phyloP scores from a whole-genome alignment of 2,113 vertebrate genomes.

The Ranitomeya imitator region DNA sequence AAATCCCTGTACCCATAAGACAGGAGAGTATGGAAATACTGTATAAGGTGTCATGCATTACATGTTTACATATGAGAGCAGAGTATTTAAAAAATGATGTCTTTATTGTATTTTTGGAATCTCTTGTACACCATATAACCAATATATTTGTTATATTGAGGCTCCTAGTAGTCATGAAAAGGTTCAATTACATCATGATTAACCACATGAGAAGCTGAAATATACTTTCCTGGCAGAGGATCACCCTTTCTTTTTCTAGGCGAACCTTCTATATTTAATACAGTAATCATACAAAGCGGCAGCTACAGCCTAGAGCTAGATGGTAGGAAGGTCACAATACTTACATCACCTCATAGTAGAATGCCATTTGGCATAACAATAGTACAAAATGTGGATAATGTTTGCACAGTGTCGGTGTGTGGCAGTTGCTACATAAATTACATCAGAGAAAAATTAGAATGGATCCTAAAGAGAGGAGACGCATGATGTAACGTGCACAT shows the following conservation, averaged over 20 bases:
- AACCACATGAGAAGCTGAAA: not conserved
- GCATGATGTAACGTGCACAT: no score
- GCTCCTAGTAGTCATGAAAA: not conserved
- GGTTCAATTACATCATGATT: not conserved
- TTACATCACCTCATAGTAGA: no score
- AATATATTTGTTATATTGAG: not conserved
- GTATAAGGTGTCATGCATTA: conserved; percentile 9
- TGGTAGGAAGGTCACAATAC: not conserved
- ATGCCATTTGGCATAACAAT: no score
- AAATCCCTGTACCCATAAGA: conserved; percentile 39
- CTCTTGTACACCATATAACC: no score
- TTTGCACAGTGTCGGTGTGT: no score
- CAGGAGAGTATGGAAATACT: not conserved
- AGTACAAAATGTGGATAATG: no score
- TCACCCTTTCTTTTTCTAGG: not conserved
- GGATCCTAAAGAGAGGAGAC: no score
- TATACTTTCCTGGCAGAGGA: not conserved
- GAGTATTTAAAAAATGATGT: not conserved
- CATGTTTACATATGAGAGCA: conserved; percentile 18
- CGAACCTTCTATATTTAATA: not conserved
- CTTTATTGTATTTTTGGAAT: not conserved
- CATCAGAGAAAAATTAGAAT: no score
- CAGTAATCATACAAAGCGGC: not conserved
- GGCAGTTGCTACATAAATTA: no score
- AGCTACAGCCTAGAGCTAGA: not conserved